Evolutionary conservation across 2,888 invertebrate species (phyloP), one percentile per base, ranked within the genome.

Genomic region (Dolichomitus sp.): DNA sequence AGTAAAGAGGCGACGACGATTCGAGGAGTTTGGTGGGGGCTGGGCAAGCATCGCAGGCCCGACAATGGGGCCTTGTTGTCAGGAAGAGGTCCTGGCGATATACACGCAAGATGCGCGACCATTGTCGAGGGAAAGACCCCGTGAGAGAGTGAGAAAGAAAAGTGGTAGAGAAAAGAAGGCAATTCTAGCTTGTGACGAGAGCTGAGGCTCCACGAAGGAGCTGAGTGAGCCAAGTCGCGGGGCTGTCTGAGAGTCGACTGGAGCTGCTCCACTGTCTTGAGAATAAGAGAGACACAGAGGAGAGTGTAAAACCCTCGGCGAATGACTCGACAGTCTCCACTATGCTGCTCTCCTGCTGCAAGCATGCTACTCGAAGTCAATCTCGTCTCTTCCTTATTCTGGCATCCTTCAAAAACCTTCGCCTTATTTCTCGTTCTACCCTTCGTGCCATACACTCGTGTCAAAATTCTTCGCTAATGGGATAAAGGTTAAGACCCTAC

Each of bases 11-110:
- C 23, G 57, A 7, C 37, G 48, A 61, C 2, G 45, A 74, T 80
- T 68, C 50, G 79, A 69, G 52, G 80, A 74, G 30, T 37, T 37
- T 45, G 74, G 37, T 45, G 73, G 59, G 50, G 77, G 69, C 12
- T 40, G 52, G 57, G 69, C 50, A 73, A 50, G n/a, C 50, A 68
- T 76, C 79, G 65, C 50, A 69, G 81, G 72, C 50, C 77, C 57
- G 68, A 92, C 92, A 92, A 92, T 91, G 87, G 90, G 87, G 85
- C 86, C 89, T 88, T 88, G 91, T 91, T 92, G 91, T 90, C 88
- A 88, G 88, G 83, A 89, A 86, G 85, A 87, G 88, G 89, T 89
- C 87, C 87, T 61, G 86, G 82, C 27, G 40, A 17, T 85, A 83
- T 73, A 88, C 27, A 33, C 14, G 61, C 23, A 37, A 27, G 68